A percentile compares a stretch with the other conserved stretches of the same genome.
Conservation (phyloP, 2,113 vertebrate species). For the Tympanuchus pallidicinctus region DNA sequence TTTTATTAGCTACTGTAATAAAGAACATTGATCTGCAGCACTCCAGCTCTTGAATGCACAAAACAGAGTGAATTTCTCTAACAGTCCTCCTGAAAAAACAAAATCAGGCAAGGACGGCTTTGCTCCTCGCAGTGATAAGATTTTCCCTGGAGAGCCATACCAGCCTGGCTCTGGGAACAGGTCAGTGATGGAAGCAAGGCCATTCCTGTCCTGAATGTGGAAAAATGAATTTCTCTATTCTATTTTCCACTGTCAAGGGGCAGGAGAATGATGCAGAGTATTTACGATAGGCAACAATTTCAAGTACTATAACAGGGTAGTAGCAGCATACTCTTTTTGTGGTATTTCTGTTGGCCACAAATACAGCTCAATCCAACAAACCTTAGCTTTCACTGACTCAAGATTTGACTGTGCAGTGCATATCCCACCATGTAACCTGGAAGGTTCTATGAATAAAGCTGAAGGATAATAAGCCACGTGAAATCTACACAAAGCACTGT, state of each 20-base stretch:
- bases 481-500: background rate
- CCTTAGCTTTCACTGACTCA: background rate
- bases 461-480: background rate
- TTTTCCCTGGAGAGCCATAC: background rate
- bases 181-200: background rate
- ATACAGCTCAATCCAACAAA: background rate
- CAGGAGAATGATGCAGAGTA: background rate
- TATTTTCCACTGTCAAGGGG: background rate
- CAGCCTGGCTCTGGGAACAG: background rate
- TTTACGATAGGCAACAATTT: background rate
- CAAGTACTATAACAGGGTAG: background rate
- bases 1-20: constrained; percentile 36
- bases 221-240: background rate
- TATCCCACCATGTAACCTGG: background rate
- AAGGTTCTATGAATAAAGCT: background rate
- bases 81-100: background rate
- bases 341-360: background rate
- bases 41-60: background rate
- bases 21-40: constrained; percentile 41
- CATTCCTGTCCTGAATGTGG: background rate
- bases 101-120: background rate
- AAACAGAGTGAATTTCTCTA: background rate
- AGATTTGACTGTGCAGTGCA: background rate
- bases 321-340: background rate
- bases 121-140: background rate